These are phyloP conservation scores for Orchesellides sinensis DNA, from an alignment of 2,888 invertebrate species.

Conservation along the genomic window DNA sequence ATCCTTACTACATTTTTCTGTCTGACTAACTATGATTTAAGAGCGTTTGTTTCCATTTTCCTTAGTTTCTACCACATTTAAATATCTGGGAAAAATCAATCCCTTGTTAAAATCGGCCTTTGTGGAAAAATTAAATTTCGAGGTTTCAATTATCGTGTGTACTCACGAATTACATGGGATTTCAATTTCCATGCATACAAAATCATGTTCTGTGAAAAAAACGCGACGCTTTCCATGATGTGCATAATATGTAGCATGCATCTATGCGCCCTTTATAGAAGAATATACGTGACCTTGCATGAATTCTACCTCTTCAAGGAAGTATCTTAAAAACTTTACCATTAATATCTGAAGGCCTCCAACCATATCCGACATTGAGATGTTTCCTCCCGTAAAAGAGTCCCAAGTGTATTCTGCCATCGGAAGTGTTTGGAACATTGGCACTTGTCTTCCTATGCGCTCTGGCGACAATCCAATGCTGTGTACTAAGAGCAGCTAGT, in stretches of 20 bases:
- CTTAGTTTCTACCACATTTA: no score
- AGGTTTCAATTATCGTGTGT: no score
- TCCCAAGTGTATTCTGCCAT: slow-evolving; percentile 89
- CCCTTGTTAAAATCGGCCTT: no score
- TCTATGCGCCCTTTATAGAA: background rate
- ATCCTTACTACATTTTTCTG: no score
- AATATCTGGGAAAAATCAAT: no score
- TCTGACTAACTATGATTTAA: no score
- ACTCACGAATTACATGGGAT: no score
- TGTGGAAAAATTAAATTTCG: no score
- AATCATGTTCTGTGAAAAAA: no score
- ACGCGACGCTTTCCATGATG: background rate
- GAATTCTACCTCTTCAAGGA: background rate
- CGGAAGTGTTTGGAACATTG: slow-evolving; percentile 80
- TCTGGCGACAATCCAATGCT: slow-evolving; percentile 88
- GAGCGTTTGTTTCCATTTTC: no score
- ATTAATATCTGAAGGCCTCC: slow-evolving; percentile 86
- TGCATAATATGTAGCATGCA: background rate
- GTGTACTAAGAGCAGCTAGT: slow-evolving; percentile 89
- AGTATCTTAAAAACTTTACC: slow-evolving; percentile 79
- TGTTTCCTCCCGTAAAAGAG: slow-evolving; percentile 91
- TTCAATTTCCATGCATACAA: no score
- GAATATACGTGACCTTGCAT: background rate
- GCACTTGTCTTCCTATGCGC: slow-evolving; percentile 83
- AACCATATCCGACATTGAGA: slow-evolving; percentile 89